Conservation (phyloP, 1,140 invertebrate species). For the Drosophila tristis region DNA sequence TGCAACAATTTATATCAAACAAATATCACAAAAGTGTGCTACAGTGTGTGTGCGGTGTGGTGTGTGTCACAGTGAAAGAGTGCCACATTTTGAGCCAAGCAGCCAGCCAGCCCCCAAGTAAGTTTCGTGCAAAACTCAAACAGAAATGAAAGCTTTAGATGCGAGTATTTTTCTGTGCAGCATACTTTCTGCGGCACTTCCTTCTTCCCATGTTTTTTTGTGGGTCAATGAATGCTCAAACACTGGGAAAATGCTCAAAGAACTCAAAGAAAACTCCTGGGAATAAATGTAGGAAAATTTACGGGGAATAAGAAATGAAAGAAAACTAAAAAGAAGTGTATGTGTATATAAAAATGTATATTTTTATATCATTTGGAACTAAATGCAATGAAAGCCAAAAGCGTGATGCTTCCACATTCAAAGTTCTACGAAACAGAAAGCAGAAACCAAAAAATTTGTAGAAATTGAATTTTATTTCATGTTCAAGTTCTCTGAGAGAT, state of each 20-base stretch:
- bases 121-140: slow-evolving; percentile 23
- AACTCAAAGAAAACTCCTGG: slow-evolving; percentile 26
- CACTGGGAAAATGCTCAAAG: slow-evolving; percentile 5
- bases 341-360: too few species aligned
- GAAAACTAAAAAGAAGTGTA: not conserved
- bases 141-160: slow-evolving; percentile 22
- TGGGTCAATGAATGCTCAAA: slow-evolving; percentile 61
- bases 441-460: too few species aligned
- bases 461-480: not conserved
- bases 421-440: too few species aligned
- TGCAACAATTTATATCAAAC: slow-evolving; percentile 20
- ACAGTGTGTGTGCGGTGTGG: not conserved
- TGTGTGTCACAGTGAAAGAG: slow-evolving; percentile 1
- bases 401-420: too few species aligned
- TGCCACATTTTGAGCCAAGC: not conserved
- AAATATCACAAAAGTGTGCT: slow-evolving; percentile 8
- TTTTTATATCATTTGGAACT: too few species aligned
- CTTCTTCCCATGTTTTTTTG: slow-evolving; percentile 16
- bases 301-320: slow-evolving; percentile 2
- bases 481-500: too few species aligned
- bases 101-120: slow-evolving; percentile 14
- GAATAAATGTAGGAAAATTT: slow-evolving; percentile 11
- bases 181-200: slow-evolving; percentile 21
- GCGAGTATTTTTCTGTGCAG: slow-evolving; percentile 48
- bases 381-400: too few species aligned